phyloP scores from a whole-genome alignment of 2,888 invertebrate species.

The Escarpia spicata region DNA sequence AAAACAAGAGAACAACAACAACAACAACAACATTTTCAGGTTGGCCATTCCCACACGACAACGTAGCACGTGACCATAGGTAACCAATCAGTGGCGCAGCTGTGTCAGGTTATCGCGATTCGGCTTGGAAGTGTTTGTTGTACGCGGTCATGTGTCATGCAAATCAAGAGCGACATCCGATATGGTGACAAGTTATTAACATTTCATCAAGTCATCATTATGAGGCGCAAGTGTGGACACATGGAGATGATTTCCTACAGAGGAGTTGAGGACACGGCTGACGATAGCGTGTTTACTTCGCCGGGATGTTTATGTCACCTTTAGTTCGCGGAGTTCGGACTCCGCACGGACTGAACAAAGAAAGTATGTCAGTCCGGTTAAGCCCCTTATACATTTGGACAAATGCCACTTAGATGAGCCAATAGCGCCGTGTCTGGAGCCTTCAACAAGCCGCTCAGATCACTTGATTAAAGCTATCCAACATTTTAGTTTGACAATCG shows the following conservation, averaged over 20 bases:
- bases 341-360: background rate
- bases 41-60: too few relatives aligned
- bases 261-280: background rate
- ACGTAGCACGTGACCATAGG: too few relatives aligned
- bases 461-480: background rate
- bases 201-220: background rate
- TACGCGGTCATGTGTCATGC: background rate
- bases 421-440: background rate
- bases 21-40: too few relatives aligned
- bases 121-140: too few relatives aligned
- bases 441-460: background rate
- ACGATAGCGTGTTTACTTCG: background rate
- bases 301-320: background rate
- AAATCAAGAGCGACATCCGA: background rate
- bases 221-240: background rate
- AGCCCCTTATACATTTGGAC: background rate
- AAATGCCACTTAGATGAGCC: background rate
- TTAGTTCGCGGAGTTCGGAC: background rate
- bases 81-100: too few relatives aligned
- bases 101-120: too few relatives aligned
- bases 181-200: background rate
- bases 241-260: background rate
- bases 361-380: slow-evolving; percentile 1
- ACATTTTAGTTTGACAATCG: background rate
- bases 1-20: too few relatives aligned